These are phyloP conservation scores for Clytia hemisphaerica DNA, from an alignment of 30 jellyfish, hydroid and myxozoan genomes.

Conservation along the genomic window DNA sequence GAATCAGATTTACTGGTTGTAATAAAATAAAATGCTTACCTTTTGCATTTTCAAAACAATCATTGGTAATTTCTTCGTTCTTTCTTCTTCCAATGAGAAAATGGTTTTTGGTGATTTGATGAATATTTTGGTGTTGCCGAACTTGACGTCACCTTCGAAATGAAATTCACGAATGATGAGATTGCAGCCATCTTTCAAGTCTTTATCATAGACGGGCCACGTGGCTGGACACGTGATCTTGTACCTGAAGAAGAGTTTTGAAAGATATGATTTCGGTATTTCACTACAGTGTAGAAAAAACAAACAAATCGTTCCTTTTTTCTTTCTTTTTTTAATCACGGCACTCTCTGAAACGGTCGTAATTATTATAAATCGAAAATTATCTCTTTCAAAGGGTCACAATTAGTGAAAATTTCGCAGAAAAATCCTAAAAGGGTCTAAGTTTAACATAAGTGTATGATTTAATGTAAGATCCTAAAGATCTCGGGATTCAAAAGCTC, in stretches of 20 bases:
- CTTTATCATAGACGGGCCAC: constrained; percentile 69
- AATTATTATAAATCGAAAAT: no score
- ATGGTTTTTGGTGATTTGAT: constrained; percentile 78
- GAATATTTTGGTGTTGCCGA: constrained; percentile 74
- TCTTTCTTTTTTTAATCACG: no score
- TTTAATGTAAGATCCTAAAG: no score
- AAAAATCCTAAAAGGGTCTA: no score
- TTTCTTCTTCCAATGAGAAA: constrained; percentile 78
- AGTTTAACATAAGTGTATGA: no score
- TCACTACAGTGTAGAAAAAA: no score
- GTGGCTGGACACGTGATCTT: constrained; percentile 70
- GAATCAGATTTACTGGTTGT: not conserved
- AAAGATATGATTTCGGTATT: no score
- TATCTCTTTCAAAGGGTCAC: no score
- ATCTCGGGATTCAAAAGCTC: no score
- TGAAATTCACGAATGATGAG: constrained; percentile 33
- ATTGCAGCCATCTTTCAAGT: constrained; percentile 62
- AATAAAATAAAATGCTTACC: constrained; percentile 28
- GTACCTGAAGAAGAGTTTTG: constrained; percentile 41
- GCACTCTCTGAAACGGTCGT: no score
- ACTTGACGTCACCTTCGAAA: constrained; percentile 55
- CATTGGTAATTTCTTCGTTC: constrained; percentile 50
- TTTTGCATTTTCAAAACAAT: constrained; percentile 67
- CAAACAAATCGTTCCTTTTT: no score
- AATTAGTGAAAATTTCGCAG: no score